Base-by-base conservation (phyloP, 1,140 invertebrate genomes). In the Apis laboriosa region DNA sequence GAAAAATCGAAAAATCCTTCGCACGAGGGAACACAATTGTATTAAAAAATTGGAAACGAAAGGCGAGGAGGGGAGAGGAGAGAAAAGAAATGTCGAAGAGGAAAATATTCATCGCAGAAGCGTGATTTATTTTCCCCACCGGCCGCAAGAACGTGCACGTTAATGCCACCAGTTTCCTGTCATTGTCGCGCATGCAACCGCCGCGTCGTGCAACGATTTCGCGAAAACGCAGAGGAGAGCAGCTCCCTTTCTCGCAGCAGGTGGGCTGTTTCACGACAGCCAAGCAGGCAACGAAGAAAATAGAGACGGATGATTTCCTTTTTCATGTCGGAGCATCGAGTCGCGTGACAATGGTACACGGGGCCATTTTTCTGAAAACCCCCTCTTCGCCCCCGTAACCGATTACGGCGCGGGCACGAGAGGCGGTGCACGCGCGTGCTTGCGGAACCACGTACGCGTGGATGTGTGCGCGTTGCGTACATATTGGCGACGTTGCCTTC, bases 241-340 rank as follows among this genome's bases (percentile, higher is more conserved):
- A 34, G 66, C 34, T 58, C 55, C 53, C 21, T 66, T 51, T 80
- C 70, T n/a, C 21, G 70, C 67, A 24, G 34, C 17, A 51, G 60
- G 56, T 19, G 77, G 53, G 24, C 61, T 34, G 60, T 70, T n/a
- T 11, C 61, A 71, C 75, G 58, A 61, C 56, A 56, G 75, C 76
- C 83, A 77, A 79, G 34, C 34, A 34, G 83, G 88, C 84, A 86
- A 78, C 66, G 70, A 86, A 79, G 87, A 88, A 88, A 88, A 88
- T 88, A 80, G 87, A 88, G 87, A 88, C 86, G 87, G 87, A 88
- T 88, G 87, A 88, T 88, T 88, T 88, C 87, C 86, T 80, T 88
- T 88, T 88, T 88, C 86, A 60, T 73, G 61, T 24, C 34, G 34
- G 28, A 70, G 55, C 64, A 49, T 83, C 83, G 68, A 67, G 56